phyloP scores from a whole-genome alignment of 2,113 vertebrate genomes.

The Oenanthe melanoleuca region DNA sequence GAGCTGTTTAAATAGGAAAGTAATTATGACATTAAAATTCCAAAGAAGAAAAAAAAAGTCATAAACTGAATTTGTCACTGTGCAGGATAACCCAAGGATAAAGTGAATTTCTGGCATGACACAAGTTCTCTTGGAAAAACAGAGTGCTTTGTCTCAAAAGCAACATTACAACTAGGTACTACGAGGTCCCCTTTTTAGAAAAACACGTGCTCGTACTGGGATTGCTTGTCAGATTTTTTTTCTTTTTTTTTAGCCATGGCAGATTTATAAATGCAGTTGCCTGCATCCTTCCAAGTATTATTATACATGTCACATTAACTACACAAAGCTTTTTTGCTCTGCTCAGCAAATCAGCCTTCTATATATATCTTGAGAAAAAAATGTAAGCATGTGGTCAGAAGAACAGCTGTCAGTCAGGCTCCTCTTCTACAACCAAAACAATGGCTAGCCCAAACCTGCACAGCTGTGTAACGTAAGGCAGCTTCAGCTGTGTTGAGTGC shows the following conservation, averaged over 20 bases:
- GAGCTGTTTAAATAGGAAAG: not conserved
- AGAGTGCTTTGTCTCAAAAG: not conserved
- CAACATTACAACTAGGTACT: not conserved
- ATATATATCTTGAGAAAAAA: conserved; percentile 27
- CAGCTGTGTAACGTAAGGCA: not conserved
- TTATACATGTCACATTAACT: conserved; percentile 45
- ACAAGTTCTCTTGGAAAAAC: not conserved
- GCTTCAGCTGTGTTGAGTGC: not conserved
- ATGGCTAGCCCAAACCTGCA: not conserved
- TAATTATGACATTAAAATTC: conserved; percentile 27
- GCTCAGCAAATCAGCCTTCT: conserved; percentile 33
- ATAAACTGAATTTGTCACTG: not conserved
- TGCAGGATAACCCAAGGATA: not conserved
- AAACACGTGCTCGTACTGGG: not conserved
- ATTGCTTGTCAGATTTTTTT: not conserved
- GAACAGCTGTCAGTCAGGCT: conserved; percentile 53
- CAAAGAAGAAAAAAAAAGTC: not conserved
- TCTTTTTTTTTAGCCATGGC: not conserved
- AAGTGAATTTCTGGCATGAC: not conserved
- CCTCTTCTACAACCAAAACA: conserved; percentile 8
- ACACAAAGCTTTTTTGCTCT: conserved; percentile 24
- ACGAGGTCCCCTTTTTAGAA: not conserved
- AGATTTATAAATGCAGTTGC: conserved; percentile 16
- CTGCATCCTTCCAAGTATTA: conserved; percentile 34
- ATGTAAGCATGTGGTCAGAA: conserved; percentile 25